phyloP scores from a whole-genome alignment of 2,113 vertebrate species.

The Atlantisia rogersi region DNA sequence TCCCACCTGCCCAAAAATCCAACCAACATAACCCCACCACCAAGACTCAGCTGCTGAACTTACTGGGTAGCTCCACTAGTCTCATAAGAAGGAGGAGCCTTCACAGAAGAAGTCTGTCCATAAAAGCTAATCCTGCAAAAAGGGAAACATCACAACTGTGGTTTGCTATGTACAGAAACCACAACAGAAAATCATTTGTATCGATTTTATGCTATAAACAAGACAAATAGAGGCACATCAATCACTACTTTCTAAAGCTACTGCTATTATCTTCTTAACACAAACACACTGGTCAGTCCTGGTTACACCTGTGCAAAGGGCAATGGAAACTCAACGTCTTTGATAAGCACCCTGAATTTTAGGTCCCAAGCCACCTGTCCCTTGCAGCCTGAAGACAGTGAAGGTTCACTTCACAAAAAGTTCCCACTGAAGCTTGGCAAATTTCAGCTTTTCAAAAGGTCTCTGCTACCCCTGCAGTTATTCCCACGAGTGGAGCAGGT shows the following conservation, averaged over 20 bases:
- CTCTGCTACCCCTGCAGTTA: neutral
- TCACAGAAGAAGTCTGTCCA: slow-evolving; percentile 66
- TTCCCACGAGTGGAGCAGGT: neutral
- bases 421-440: neutral
- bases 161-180: slow-evolving; percentile 34
- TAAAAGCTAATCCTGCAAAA: slow-evolving; percentile 70
- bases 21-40: neutral
- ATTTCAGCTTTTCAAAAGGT: neutral
- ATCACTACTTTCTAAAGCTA: neutral
- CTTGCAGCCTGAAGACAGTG: rapidly evolving
- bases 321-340: neutral
- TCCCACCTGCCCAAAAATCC: neutral
- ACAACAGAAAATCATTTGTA: neutral
- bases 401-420: neutral
- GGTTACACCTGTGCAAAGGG: neutral
- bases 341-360: neutral
- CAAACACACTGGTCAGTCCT: neutral
- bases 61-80: slow-evolving; percentile 62
- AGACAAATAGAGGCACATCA: neutral
- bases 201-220: neutral
- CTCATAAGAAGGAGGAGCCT: slow-evolving; percentile 55
- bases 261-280: neutral
- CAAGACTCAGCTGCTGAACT: slow-evolving; percentile 36
- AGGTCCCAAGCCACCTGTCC: neutral
- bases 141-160: slow-evolving; percentile 36